Conservation (phyloP, 2,888 invertebrate genomes). For the Acanthosepion pharaonis region DNA sequence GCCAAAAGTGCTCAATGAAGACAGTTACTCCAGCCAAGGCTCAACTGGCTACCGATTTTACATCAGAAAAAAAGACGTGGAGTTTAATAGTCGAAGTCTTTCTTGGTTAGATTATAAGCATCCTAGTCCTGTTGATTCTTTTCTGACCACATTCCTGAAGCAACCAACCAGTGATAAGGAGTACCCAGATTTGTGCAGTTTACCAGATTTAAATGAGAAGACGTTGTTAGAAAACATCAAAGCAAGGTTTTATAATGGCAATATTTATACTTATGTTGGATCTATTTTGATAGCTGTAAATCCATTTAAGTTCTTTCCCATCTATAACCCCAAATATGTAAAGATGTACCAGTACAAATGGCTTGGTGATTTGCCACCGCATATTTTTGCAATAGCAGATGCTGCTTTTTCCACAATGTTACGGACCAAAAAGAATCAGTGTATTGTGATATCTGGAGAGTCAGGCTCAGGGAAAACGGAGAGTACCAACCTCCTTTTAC, state of each 20-base stretch:
- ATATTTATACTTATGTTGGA: conserved; percentile 96
- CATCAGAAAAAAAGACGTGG: conserved; percentile 85
- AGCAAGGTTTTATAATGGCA: conserved; percentile 89
- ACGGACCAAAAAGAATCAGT: conserved; percentile 90
- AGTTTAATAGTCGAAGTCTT: conserved; percentile 70
- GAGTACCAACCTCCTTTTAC: conserved; percentile 94
- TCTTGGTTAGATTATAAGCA: conserved; percentile 82
- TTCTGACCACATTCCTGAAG: conserved; percentile 92
- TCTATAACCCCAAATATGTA: conserved; percentile 97
- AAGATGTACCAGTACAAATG: conserved; percentile 94
- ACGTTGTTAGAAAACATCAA: conserved; percentile 90
- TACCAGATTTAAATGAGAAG: conserved; percentile 95
- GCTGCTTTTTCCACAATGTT: conserved; percentile 96
- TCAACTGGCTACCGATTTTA: conserved; percentile 82
- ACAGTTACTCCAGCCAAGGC: conserved; percentile 54
- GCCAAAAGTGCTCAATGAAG: conserved; percentile 71
- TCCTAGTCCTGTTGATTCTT: conserved; percentile 80
- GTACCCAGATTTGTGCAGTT: conserved; percentile 94
- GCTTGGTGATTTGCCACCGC: conserved; percentile 93
- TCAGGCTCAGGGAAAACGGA: conserved; percentile 97
- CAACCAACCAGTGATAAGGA: conserved; percentile 91
- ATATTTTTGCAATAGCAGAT: conserved; percentile 96
- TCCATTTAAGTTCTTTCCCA: conserved; percentile 91
- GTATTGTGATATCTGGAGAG: conserved; percentile 95
- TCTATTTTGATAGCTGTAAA: conserved; percentile 96